Evolutionary conservation across 2,797 vertebrate genomes (phyloP).

Genomic region (Arrhamphus sclerolepis): DNA sequence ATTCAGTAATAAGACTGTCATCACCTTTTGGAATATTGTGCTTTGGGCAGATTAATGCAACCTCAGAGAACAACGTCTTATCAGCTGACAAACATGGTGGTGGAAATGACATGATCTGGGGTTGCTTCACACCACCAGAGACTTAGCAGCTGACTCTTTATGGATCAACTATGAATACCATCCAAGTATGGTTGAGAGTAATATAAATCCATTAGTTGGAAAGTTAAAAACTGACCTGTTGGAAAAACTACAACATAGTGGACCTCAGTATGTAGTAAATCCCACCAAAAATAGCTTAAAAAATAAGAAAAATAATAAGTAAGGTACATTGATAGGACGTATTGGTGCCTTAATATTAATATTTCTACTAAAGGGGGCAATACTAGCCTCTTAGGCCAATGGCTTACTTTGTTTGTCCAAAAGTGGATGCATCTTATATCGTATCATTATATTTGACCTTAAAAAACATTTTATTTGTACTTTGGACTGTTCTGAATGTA

Average conservation of each 20-base stretch:
- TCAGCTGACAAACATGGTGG: background rate
- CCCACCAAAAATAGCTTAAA: background rate
- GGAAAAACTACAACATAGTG: background rate
- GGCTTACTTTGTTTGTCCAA: too few species aligned
- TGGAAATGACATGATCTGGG: slow-evolving; percentile 1
- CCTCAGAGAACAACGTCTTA: background rate
- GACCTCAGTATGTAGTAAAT: background rate
- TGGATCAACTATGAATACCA: too few species aligned
- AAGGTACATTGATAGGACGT: too few species aligned
- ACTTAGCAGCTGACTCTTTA: background rate
- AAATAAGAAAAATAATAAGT: background rate
- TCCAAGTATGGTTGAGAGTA: slow-evolving; percentile 1
- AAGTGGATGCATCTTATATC: too few species aligned
- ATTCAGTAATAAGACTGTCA: too few species aligned
- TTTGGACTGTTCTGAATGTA: too few species aligned
- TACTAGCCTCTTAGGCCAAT: too few species aligned
- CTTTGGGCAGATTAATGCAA: background rate
- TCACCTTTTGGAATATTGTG: background rate
- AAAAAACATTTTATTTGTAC: too few species aligned
- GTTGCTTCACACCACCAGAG: background rate
- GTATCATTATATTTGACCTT: background rate
- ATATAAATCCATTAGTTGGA: rapidly evolving
- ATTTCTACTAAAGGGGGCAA: too few species aligned
- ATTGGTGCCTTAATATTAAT: too few species aligned
- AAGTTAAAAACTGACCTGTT: background rate